Evolutionary conservation across 2,888 invertebrate species (phyloP).

Genomic region (Drosophila gaucha): DNA sequence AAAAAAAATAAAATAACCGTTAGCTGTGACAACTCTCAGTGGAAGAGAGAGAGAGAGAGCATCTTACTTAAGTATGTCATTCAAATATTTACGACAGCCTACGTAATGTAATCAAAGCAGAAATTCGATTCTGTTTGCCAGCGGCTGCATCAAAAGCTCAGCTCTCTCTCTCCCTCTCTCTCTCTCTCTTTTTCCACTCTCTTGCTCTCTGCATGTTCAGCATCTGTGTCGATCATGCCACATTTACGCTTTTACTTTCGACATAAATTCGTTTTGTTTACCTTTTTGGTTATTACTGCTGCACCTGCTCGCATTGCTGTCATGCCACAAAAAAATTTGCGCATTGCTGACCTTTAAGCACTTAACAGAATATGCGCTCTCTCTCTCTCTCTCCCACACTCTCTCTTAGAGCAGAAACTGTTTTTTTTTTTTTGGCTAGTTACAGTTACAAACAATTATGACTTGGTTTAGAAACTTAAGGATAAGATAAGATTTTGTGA

Average conservation of each 20-base stretch:
- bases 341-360: conserved; percentile 33
- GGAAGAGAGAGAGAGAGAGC: conserved; percentile 1
- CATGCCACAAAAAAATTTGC: conserved; percentile 8
- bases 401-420: neutral
- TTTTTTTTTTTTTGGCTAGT: too few species aligned
- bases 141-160: conserved; percentile 25
- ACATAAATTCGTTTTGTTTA: conserved; percentile 25
- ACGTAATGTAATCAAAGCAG: conserved; percentile 34
- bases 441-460: neutral
- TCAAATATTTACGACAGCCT: conserved; percentile 57
- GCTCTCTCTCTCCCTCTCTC: neutral
- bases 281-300: conserved; percentile 1
- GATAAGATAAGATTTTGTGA: conserved; percentile 12
- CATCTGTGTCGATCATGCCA: conserved; percentile 27
- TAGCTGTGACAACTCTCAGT: conserved; percentile 24
- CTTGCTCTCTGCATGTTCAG: conserved; percentile 6
- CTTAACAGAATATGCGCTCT: neutral
- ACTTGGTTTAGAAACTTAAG: neutral
- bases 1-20: conserved; percentile 40
- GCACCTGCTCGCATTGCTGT: conserved; percentile 12
- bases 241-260: conserved; percentile 51
- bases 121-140: conserved; percentile 36
- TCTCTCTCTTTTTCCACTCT: neutral
- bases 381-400: neutral
- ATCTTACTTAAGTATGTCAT: conserved; percentile 52